Evolutionary conservation across 2,888 invertebrate genomes (phyloP), one percentile per base, ranked within the genome.

Genomic region (Pediacus dermestoides): DNA sequence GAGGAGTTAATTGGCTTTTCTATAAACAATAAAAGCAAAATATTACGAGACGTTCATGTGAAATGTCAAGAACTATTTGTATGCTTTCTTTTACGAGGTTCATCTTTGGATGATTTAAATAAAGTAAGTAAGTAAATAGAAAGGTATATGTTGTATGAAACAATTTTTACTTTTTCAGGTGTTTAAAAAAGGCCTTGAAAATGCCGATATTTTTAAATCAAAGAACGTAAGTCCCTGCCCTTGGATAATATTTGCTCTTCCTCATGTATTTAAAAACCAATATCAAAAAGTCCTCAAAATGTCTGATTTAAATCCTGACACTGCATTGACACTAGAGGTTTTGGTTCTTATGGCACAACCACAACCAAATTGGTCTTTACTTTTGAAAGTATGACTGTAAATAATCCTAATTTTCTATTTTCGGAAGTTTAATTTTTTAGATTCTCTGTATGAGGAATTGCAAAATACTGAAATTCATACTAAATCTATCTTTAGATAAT

Each of bases 31-130:
- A 76, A 82, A 57, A 76, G 78, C 6, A 77, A 85, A 46, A 82
- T 84, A 33, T 77, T 87, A n/a, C 73, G 85, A 28, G 88, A 89
- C 52, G 80, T 89, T 8, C 89, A 90, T 59, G 78, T 85, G 1
- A 90, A 90, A 62, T 88, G 89, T 63, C 80, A 84, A 51, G 85
- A 88, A 56, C 70, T 90, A 30, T 80, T 87, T 52, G 77, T 80
- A 45, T 87, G 85, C 43, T 71, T 89, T 8, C 68, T 88, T 6
- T 72, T 85, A 30, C 76, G 88, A 42, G 88, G 87, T 0, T 80
- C 85, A 7, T 82, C 87, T 0, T 67, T 89, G 25, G 84, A 85
- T 56, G 77, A 79, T 46, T 71, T 89, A 21, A 80, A 85, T 62
- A 88, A 89, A 76, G 88, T 86, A 56, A 37, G 47, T 26, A 27